Conservation (phyloP, 2,113 vertebrate genomes). For the Helogale parvula region DNA sequence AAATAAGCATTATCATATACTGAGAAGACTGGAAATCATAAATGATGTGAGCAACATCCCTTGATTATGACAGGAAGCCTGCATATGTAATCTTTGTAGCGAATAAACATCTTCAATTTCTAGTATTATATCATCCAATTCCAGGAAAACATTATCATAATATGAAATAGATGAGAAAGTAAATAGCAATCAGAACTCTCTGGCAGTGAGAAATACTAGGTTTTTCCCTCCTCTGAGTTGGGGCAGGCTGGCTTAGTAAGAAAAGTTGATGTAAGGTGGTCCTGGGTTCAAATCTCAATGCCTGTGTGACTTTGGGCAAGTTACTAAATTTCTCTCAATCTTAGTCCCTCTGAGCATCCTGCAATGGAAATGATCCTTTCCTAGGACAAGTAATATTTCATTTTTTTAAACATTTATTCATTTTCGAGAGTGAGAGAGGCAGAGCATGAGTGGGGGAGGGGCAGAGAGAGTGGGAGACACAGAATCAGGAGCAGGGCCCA, state of each 20-base stretch:
- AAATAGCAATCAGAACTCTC: constrained; percentile 59
- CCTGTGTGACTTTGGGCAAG: neutral
- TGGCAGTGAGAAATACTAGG: constrained; percentile 39
- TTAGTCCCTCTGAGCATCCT: neutral
- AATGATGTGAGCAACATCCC: constrained; percentile 58
- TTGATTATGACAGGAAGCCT: constrained; percentile 76
- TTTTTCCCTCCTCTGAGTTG: constrained; percentile 1
- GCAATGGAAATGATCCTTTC: neutral
- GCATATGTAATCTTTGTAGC: constrained; percentile 70
- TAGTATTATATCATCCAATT: constrained; percentile 79
- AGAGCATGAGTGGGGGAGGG: no score
- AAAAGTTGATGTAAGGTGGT: neutral
- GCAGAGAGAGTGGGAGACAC: no score
- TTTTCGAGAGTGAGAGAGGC: no score
- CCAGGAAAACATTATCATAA: constrained; percentile 82
- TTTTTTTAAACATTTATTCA: no score
- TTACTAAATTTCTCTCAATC: neutral
- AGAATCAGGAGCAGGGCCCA: no score
- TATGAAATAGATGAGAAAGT: constrained; percentile 78
- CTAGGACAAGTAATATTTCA: no score
- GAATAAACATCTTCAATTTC: constrained; percentile 82
- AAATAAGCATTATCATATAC: constrained; percentile 69
- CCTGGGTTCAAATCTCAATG: neutral
- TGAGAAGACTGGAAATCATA: constrained; percentile 75
- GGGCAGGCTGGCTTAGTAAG: neutral